A percentile compares a stretch with the other conserved stretches of the same genome.
Conservation (phyloP, 2,888 invertebrate genomes). For the Aradus depressus region DNA sequence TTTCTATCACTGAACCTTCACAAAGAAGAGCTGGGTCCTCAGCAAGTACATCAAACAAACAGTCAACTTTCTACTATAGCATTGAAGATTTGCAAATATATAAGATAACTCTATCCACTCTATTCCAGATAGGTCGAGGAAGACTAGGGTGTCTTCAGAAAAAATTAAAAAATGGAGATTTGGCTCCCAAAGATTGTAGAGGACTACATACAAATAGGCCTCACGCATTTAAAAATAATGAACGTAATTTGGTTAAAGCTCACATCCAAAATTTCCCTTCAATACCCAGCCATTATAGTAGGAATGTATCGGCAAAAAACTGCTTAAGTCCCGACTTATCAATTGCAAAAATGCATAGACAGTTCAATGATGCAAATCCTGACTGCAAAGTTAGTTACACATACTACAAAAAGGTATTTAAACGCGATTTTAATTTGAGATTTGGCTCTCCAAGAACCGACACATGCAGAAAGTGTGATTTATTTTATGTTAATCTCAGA, state of each 20-base stretch:
- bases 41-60: too few relatives aligned
- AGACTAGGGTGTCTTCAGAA: not conserved
- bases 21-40: too few relatives aligned
- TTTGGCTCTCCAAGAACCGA: constrained; percentile 21
- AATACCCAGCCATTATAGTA: constrained; percentile 18
- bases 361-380: constrained; percentile 18
- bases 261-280: constrained; percentile 18
- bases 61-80: too few relatives aligned
- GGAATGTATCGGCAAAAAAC: constrained; percentile 11
- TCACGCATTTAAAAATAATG: not conserved
- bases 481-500: constrained; percentile 2
- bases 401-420: constrained; percentile 16
- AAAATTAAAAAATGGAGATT: not conserved
- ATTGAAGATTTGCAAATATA: too few relatives aligned
- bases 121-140: not conserved
- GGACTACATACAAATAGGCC: constrained; percentile 1
- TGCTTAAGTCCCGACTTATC: constrained; percentile 15
- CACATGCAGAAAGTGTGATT: constrained; percentile 17
- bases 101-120: not conserved
- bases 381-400: constrained; percentile 2
- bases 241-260: constrained; percentile 2
- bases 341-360: constrained; percentile 17
- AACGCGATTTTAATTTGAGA: constrained; percentile 18
- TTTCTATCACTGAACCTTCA: too few relatives aligned
- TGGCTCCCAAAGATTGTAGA: not conserved